phyloP scores from a whole-genome alignment of 1,140 invertebrate genomes.

The Cylas formicarius region DNA sequence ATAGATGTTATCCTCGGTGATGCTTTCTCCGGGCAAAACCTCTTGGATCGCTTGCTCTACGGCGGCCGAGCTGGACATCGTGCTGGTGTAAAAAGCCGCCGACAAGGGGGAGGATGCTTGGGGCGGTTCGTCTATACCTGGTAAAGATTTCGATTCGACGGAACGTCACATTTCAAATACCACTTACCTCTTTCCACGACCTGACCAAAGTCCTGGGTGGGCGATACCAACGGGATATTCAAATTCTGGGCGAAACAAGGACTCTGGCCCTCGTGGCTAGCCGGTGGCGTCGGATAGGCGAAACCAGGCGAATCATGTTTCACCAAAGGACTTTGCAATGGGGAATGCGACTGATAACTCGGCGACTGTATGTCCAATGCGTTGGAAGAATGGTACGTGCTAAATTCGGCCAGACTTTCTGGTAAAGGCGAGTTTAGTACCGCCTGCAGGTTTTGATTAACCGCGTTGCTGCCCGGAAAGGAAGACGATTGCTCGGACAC shows the following conservation, averaged over 20 bases:
- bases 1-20: conserved; percentile 52
- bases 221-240: conserved; percentile 42
- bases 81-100: conserved; percentile 77
- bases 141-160: not conserved
- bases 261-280: conserved; percentile 70
- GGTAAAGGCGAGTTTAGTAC: conserved; percentile 67
- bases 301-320: conserved; percentile 57
- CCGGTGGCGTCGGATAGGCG: conserved; percentile 75
- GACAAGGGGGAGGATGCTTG: conserved; percentile 65
- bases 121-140: conserved; percentile 47
- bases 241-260: conserved; percentile 47
- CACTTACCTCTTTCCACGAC: conserved; percentile 42
- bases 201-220: conserved; percentile 42
- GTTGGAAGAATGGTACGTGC: conserved; percentile 58
- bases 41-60: conserved; percentile 75
- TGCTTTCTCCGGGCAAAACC: conserved; percentile 67
- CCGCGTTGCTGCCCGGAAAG: conserved; percentile 60
- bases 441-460: conserved; percentile 64
- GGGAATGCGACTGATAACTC: conserved; percentile 43
- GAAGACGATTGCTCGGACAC: conserved; percentile 49
- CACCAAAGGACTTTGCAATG: conserved; percentile 56
- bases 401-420: conserved; percentile 73
- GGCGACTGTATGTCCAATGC: conserved; percentile 42
- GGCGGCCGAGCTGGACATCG: conserved; percentile 75
- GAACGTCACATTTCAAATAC: not conserved